These are phyloP conservation scores for Aphelenchoides besseyi DNA, from an alignment of 1,140 invertebrate species.

Conservation along the genomic window DNA sequence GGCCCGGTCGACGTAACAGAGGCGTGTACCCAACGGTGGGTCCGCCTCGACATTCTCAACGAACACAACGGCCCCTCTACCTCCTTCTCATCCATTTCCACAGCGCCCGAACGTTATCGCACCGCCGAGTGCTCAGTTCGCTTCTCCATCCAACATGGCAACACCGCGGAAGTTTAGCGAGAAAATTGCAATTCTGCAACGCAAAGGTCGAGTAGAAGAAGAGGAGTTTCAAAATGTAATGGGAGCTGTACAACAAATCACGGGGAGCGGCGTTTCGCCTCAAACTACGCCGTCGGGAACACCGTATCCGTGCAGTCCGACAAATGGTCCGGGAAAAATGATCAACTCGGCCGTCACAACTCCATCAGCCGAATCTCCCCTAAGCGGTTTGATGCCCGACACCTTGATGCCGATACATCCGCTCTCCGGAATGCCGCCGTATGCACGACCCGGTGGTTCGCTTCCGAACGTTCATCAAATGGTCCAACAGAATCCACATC, in stretches of 20 bases:
- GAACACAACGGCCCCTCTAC: background rate
- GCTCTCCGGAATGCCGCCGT: conserved; percentile 21
- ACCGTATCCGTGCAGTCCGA: conserved; percentile 30
- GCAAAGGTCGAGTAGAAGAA: conserved; percentile 58
- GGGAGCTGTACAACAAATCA: conserved; percentile 35
- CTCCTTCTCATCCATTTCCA: background rate
- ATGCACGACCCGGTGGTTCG: conserved; percentile 44
- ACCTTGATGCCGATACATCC: conserved; percentile 26
- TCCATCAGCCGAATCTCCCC: conserved; percentile 15
- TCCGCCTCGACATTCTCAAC: background rate
- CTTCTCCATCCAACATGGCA: conserved; percentile 45
- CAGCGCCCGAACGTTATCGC: background rate
- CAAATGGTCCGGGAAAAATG: conserved; percentile 15
- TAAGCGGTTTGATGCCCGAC: conserved; percentile 18
- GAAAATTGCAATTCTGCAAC: conserved; percentile 58
- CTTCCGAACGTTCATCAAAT: conserved; percentile 54
- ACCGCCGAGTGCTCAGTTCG: background rate
- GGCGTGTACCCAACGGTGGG: background rate
- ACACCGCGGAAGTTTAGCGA: conserved; percentile 63
- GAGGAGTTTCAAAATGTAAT: conserved; percentile 54
- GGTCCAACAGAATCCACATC: conserved; percentile 37
- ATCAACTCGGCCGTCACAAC: conserved; percentile 10
- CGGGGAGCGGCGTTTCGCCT: conserved; percentile 24
- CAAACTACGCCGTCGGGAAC: conserved; percentile 17
- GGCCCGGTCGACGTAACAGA: too few species aligned